Conservation (phyloP, 2,113 vertebrate genomes). For the Hyaena hyaena region DNA sequence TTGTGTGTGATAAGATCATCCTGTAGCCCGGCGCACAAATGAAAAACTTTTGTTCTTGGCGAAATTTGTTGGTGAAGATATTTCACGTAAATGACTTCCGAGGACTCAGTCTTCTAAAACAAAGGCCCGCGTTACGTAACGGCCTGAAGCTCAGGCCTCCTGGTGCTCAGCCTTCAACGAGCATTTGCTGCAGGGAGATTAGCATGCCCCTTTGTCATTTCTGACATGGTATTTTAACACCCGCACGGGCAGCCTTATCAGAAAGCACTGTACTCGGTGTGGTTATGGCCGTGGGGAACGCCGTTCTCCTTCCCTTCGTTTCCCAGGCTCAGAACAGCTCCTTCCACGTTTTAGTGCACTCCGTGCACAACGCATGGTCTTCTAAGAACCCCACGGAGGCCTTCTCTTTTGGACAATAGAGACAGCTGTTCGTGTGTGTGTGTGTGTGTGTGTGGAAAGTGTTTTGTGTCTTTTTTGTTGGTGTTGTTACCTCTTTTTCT, state of each 20-base stretch:
- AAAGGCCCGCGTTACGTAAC: not conserved
- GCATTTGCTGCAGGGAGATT: not conserved
- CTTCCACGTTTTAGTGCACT: not conserved
- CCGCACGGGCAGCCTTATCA: not conserved
- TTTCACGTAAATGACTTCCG: conserved; percentile 79
- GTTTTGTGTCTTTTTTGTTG: not conserved
- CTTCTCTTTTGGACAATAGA: not conserved
- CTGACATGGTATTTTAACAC: not conserved
- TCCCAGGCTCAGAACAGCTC: not conserved
- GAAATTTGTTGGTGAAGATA: conserved; percentile 87
- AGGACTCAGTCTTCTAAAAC: conserved; percentile 67
- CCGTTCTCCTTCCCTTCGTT: not conserved
- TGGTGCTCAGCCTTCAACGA: not conserved
- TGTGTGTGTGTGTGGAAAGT: fast-evolving
- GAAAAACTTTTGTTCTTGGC: conserved; percentile 85
- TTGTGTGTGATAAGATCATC: conserved; percentile 84
- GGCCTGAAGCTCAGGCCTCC: fast-evolving
- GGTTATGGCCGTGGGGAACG: not conserved
- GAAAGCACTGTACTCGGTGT: not conserved
- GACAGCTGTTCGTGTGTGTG: not conserved
- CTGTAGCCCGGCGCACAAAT: conserved; percentile 75
- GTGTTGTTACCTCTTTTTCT: not conserved
- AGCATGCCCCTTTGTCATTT: conserved; percentile 55
- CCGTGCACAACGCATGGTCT: not conserved
- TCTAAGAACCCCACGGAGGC: not conserved